These are phyloP conservation scores for Phyllopteryx taeniolatus DNA, from an alignment of 2,113 vertebrate species.

Conservation along the genomic window DNA sequence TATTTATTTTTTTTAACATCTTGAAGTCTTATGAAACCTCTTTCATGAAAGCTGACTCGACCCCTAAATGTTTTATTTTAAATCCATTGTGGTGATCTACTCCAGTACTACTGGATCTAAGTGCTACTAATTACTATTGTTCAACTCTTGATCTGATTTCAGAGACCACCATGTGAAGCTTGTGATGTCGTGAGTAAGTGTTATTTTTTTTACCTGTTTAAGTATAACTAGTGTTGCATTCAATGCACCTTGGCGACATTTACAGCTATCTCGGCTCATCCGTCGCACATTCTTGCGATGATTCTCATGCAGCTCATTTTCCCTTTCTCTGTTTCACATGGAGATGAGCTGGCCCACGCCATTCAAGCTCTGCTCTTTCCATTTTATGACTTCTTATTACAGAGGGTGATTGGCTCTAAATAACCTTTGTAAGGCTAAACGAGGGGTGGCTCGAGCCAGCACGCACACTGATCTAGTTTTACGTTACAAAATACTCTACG, in stretches of 20 bases:
- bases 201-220: too few relatives aligned
- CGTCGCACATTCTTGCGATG: constrained; percentile 34
- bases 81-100: too few relatives aligned
- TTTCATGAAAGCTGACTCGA: too few relatives aligned
- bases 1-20: too few relatives aligned
- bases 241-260: neutral
- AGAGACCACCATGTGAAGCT: too few relatives aligned
- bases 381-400: constrained; percentile 37
- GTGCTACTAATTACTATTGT: too few relatives aligned
- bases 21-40: too few relatives aligned
- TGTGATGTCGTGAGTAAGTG: too few relatives aligned
- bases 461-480: neutral
- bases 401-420: neutral
- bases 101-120: too few relatives aligned
- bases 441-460: neutral
- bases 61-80: too few relatives aligned
- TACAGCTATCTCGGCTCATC: constrained; percentile 14
- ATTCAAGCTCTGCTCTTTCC: constrained; percentile 40
- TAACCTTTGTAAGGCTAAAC: constrained; percentile 5
- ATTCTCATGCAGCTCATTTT: constrained; percentile 46
- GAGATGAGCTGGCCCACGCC: constrained; percentile 44
- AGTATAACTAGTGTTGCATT: too few relatives aligned
- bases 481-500: neutral
- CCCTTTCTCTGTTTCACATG: constrained; percentile 55
- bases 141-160: too few relatives aligned